Percentiles rank a stretch among this genome's conserved stretches.
Conservation (phyloP, 2,888 invertebrate species). For the Timandra comae region DNA sequence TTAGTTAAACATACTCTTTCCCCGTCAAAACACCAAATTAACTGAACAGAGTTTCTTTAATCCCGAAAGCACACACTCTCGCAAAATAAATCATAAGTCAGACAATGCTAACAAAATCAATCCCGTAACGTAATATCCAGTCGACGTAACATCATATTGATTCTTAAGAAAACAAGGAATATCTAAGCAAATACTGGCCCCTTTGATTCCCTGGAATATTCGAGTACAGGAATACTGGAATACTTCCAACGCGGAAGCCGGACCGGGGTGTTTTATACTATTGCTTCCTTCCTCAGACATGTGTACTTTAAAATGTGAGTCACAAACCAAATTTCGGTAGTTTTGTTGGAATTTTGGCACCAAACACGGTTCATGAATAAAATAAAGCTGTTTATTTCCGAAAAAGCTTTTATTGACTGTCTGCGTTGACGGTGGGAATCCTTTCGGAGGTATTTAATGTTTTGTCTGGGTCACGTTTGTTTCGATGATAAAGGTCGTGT, state of each 20-base stretch:
- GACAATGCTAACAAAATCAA: constrained; percentile 15
- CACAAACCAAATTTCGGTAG: constrained; percentile 14
- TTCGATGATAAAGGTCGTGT: too few species aligned
- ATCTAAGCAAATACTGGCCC: constrained; percentile 40
- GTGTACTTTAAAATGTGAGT: constrained; percentile 23
- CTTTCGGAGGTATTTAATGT: constrained; percentile 8
- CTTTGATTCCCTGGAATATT: constrained; percentile 44
- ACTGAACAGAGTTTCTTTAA: too few species aligned
- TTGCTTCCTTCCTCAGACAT: constrained; percentile 46
- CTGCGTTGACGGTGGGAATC: constrained; percentile 12
- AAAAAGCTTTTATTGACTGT: constrained; percentile 14
- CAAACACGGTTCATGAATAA: constrained; percentile 18
- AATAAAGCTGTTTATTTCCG: constrained; percentile 16
- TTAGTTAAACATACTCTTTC: too few species aligned
- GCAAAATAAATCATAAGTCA: constrained; percentile 7
- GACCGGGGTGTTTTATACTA: constrained; percentile 36
- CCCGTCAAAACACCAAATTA: too few species aligned
- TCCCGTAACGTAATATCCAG: constrained; percentile 13
- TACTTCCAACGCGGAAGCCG: constrained; percentile 40
- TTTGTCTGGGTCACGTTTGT: not conserved
- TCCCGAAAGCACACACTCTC: too few species aligned
- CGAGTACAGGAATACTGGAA: constrained; percentile 36
- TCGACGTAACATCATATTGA: constrained; percentile 22
- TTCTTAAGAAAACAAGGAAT: constrained; percentile 26
- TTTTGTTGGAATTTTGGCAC: constrained; percentile 19